A percentile compares a stretch with the other conserved stretches of the same genome.
Conservation (phyloP, 2,888 invertebrate species). For the Archaeoteleia sp. region DNA sequence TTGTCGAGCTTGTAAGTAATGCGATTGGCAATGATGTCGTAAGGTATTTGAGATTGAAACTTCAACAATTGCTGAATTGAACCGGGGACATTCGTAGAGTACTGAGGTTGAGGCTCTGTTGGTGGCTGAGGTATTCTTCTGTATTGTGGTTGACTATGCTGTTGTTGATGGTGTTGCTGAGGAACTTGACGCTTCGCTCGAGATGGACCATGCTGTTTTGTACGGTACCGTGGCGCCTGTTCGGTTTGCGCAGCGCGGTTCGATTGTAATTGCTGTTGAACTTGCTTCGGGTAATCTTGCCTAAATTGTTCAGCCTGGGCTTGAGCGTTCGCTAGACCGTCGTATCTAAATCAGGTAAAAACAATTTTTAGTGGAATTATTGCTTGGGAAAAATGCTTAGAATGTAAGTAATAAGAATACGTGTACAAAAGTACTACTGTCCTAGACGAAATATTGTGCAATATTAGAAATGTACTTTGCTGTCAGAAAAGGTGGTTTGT, state of each 20-base stretch:
- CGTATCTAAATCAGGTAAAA: constrained; percentile 50
- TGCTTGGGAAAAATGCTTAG: too few species aligned
- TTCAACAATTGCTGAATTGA: constrained; percentile 65
- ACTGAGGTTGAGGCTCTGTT: constrained; percentile 62
- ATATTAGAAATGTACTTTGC: too few species aligned
- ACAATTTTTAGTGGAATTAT: too few species aligned
- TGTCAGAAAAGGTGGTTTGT: too few species aligned
- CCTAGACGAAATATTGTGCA: too few species aligned
- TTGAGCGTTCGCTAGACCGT: constrained; percentile 51
- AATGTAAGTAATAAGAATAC: too few species aligned
- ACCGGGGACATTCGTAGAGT: constrained; percentile 66
- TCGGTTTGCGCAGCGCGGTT: constrained; percentile 50
- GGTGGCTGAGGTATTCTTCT: constrained; percentile 62
- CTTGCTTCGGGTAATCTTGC: constrained; percentile 57
- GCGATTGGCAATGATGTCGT: constrained; percentile 69
- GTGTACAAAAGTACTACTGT: too few species aligned
- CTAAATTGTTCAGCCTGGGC: constrained; percentile 57
- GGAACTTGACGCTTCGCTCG: constrained; percentile 61
- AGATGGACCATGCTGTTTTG: constrained; percentile 57
- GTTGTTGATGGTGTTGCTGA: constrained; percentile 56
- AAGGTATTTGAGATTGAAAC: constrained; percentile 69
- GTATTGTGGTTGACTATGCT: constrained; percentile 58
- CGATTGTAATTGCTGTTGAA: constrained; percentile 47
- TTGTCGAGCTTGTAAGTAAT: constrained; percentile 64
- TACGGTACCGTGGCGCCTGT: constrained; percentile 56